Base-by-base conservation (phyloP, 2,113 vertebrate species). In the Amblyornis subalaris region DNA sequence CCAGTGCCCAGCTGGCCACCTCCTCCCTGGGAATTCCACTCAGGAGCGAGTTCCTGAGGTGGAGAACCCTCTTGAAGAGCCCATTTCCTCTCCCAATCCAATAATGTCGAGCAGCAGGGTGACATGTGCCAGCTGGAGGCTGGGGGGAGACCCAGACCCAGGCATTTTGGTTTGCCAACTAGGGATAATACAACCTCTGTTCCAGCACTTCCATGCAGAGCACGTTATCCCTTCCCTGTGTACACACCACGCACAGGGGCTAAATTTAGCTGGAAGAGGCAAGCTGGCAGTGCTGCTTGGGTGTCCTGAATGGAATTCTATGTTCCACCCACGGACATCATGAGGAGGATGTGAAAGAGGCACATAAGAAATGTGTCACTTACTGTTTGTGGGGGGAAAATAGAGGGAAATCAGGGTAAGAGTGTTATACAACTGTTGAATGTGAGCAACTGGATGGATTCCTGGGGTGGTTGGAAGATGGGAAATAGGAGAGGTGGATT, bases 181-280 rank as follows among this genome's bases (percentile, higher is more conserved):
- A 12, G 31, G 45, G 54, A 76, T 61, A 93, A 88, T 65, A 0
- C 64, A 15, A 4, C 9, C 38, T 88, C 83, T 94, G 86, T 86
- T 92, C 44, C 9, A 67, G n/a, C 19, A 3, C 71, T 85, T 28
- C 28, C 33, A 24, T 67, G 55, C 69, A 36, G 53, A 66, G 70
- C 80, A 36, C 3, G 0, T 57, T 69, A 18, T 13, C 17, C 53
- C 12, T 65, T 73, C 42, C 54, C 22, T 23, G 12, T 44, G 22
- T 23, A 3, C 28, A 6, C 33, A 86, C 8, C 48, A 21, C 0
- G 0, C 0, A 12, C 42, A n/a, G 48, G 15, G 42, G 48, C 58
- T 93, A 65, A 89, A 54, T 90, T 89, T 92, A 95, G 67, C 60
- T 90, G 58, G 60, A 48, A 47, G 44, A 88, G 40, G 50, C 76